phyloP scores from a whole-genome alignment of 2,113 vertebrate species.

The western clawed frog (Xenopus tropicalis) region DNA sequence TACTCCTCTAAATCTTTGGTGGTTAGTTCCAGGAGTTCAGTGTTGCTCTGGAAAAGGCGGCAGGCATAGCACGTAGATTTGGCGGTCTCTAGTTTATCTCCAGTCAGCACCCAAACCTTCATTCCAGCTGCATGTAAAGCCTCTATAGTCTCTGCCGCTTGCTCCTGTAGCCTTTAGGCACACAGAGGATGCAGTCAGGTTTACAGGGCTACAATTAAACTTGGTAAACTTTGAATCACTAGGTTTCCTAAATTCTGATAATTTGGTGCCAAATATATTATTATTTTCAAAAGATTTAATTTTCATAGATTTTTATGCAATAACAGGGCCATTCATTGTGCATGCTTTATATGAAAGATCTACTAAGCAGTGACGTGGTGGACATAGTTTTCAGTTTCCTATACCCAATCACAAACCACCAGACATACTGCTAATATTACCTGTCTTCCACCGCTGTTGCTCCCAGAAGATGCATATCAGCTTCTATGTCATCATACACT shows the following conservation, averaged over 20 bases:
- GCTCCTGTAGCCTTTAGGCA: slow-evolving; percentile 83
- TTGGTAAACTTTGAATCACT: no score
- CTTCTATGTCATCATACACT: slow-evolving; percentile 88
- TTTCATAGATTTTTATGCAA: no score
- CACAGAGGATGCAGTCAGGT: neutral
- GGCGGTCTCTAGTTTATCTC: slow-evolving; percentile 97
- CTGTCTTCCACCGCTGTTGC: slow-evolving; percentile 96
- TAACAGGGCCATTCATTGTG: no score
- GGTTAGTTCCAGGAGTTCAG: slow-evolving; percentile 88
- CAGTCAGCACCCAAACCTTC: slow-evolving; percentile 94
- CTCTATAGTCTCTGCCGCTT: slow-evolving; percentile 91
- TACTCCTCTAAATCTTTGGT: slow-evolving; percentile 73
- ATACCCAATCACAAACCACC: no score
- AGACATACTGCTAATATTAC: slow-evolving; percentile 61
- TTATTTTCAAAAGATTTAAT: no score
- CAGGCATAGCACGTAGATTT: slow-evolving; percentile 96
- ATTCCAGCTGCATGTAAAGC: slow-evolving; percentile 89
- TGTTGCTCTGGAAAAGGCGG: slow-evolving; percentile 85
- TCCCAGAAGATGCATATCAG: slow-evolving; percentile 88
- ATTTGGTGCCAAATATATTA: no score
- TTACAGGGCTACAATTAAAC: no score
- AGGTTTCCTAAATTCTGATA: no score
- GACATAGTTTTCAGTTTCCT: no score
- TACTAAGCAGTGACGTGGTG: no score
- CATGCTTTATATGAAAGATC: no score